Conservation (phyloP, 2,888 invertebrate species). For the Drosophila fungiperda region DNA sequence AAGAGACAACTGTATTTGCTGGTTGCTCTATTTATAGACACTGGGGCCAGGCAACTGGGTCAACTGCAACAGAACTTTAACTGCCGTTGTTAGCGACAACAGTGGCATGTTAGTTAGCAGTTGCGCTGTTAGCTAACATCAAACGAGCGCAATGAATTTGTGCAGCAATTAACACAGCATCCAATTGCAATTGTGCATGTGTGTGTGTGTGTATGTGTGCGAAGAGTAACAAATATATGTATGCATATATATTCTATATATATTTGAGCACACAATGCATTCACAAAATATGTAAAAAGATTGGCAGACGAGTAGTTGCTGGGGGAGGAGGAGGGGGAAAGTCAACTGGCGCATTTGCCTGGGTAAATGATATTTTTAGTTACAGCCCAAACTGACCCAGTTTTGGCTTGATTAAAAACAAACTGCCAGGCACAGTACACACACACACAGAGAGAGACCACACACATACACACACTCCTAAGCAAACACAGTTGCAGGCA, state of each 20-base stretch:
- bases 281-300: conserved; percentile 28
- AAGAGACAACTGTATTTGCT: conserved; percentile 29
- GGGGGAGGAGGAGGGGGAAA: conserved; percentile 41
- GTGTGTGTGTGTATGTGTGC: conserved; percentile 7
- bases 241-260: conserved; percentile 24
- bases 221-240: conserved; percentile 37
- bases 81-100: conserved; percentile 39
- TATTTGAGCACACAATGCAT: conserved; percentile 31
- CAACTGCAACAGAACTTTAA: conserved; percentile 61
- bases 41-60: conserved; percentile 61
- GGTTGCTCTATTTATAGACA: conserved; percentile 67
- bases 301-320: conserved; percentile 8
- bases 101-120: conserved; percentile 38
- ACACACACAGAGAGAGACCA: conserved; percentile 25
- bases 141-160: conserved; percentile 26
- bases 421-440: conserved; percentile 63
- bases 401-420: conserved; percentile 79
- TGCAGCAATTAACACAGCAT: conserved; percentile 60
- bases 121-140: conserved; percentile 26
- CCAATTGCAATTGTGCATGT: conserved; percentile 29
- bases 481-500: conserved; percentile 51
- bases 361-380: conserved; percentile 79
- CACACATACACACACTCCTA: conserved; percentile 47
- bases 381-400: conserved; percentile 76
- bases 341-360: conserved; percentile 74